Conservation (phyloP, 2,888 invertebrate genomes). For the Syrista parreyssii region DNA sequence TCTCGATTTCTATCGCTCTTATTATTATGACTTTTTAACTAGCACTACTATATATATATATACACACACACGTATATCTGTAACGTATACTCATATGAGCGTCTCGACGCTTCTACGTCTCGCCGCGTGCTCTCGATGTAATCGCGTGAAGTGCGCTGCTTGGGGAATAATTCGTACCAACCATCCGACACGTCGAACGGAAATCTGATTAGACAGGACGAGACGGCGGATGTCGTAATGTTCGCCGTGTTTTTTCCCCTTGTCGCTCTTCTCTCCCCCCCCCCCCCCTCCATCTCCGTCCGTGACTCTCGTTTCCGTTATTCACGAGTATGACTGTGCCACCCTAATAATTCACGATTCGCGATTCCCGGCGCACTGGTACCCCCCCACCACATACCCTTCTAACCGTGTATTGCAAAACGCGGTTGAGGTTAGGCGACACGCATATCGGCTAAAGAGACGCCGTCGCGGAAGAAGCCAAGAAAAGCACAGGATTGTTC, state of each 20-base stretch:
- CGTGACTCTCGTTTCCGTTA: background rate
- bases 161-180: background rate
- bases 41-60: background rate
- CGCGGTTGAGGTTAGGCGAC: background rate
- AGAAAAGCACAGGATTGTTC: background rate
- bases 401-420: background rate
- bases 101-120: background rate
- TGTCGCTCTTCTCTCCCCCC: background rate
- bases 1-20: background rate
- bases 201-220: background rate
- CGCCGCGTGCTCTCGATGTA: background rate
- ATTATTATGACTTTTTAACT: background rate
- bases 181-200: background rate
- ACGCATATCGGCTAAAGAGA: background rate
- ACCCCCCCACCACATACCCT: no score
- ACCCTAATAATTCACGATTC: background rate
- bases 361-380: background rate
- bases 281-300: background rate
- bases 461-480: background rate
- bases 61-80: background rate
- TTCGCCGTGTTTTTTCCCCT: background rate
- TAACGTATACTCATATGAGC: background rate
- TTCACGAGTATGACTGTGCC: constrained; percentile 8
- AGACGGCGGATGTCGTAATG: background rate
- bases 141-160: background rate